Conservation (phyloP, 2,113 vertebrate species). For the Pygoscelis adeliae region DNA sequence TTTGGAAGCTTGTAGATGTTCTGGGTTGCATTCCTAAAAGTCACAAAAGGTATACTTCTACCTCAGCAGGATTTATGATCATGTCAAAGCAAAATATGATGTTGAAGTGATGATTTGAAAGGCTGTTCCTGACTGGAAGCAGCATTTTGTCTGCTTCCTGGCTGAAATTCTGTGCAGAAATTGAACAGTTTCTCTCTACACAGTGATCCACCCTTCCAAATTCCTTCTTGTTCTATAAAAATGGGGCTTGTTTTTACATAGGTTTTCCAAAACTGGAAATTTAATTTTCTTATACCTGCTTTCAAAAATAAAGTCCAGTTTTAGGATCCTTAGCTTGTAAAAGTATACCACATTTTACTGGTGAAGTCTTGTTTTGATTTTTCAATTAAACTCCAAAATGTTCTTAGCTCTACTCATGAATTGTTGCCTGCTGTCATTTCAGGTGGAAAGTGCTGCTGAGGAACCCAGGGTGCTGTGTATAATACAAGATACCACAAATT, state of each 20-base stretch:
- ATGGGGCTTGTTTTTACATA: not conserved
- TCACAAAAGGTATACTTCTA: not conserved
- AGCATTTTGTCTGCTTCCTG: not conserved
- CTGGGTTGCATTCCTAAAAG: not conserved
- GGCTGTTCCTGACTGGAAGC: not conserved
- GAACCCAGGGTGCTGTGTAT: slow-evolving; percentile 97
- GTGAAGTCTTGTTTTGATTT: not conserved
- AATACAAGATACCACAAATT: slow-evolving; percentile 94
- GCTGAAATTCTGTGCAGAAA: not conserved
- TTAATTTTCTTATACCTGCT: not conserved
- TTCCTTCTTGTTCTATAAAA: not conserved
- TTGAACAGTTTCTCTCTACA: not conserved
- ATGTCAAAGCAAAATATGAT: not conserved
- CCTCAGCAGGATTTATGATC: not conserved
- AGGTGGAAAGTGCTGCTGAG: slow-evolving; percentile 97
- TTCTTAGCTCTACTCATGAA: not conserved
- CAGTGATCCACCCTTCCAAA: not conserved
- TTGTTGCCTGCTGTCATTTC: slow-evolving; percentile 35
- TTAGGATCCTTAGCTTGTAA: not conserved
- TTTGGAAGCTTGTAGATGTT: not conserved
- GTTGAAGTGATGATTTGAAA: not conserved
- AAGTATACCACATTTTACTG: not conserved
- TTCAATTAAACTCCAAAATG: not conserved
- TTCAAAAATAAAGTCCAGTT: not conserved
- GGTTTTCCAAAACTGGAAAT: not conserved